A percentile compares a stretch with the other conserved stretches of the same genome.
These are phyloP conservation scores for Pseudocheirus occidentalis DNA, from an alignment of 2,797 vertebrate species.

Conservation along the genomic window DNA sequence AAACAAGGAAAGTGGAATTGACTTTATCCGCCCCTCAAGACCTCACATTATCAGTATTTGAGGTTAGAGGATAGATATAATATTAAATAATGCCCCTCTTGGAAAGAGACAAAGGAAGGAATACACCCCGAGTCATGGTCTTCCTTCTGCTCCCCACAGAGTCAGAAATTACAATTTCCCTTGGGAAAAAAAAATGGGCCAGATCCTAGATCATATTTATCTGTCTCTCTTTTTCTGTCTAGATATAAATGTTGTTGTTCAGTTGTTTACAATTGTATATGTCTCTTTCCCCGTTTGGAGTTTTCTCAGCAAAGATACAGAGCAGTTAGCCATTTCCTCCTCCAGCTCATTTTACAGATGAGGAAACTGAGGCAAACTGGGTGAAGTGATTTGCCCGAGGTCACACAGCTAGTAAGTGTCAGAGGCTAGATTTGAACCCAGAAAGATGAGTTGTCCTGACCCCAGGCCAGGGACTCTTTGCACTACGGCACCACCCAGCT, in stretches of 20 bases:
- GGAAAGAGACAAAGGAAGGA: neutral
- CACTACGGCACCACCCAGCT: no score
- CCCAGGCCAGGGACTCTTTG: no score
- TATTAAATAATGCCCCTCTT: neutral
- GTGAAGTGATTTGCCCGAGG: neutral
- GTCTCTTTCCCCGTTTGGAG: neutral
- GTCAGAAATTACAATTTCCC: neutral
- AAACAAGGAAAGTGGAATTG: neutral
- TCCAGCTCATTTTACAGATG: no score
- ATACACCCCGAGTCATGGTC: neutral
- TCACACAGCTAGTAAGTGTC: neutral
- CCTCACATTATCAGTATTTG: neutral
- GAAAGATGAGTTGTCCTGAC: neutral
- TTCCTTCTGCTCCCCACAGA: neutral
- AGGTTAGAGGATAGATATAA: neutral
- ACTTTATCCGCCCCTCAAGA: neutral
- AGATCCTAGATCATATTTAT: neutral
- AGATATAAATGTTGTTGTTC: neutral
- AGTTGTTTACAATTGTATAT: neutral
- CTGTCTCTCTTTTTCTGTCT: neutral
- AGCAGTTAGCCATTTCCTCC: neutral
- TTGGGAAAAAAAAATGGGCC: neutral
- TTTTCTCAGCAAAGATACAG: neutral
- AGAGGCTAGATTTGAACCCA: neutral
- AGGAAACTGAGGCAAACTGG: neutral